A percentile compares a stretch with the other conserved stretches of the same genome.
Evolutionary conservation across 92 coral and sea anemone species (phyloP).

Genomic region (Paragorgia papillata): DNA sequence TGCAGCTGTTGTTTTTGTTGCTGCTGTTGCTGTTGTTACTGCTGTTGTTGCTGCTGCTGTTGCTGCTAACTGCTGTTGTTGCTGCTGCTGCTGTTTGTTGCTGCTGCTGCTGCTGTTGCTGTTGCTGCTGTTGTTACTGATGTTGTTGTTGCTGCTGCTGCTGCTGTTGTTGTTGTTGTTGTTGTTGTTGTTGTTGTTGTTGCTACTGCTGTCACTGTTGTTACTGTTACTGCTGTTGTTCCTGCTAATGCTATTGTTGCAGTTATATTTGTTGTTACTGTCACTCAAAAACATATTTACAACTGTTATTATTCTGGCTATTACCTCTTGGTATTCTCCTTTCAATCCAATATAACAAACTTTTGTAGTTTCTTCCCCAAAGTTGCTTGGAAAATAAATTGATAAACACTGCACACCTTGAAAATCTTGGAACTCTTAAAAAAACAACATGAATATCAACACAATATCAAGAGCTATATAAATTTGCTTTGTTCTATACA

Average conservation of each 20-base stretch:
- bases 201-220: neutral
- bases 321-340: slow-evolving; percentile 83
- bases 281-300: neutral
- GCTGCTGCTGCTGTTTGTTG: neutral
- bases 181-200: neutral
- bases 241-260: neutral
- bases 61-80: neutral
- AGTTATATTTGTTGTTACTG: neutral
- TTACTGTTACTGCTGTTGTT: neutral
- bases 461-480: too few species aligned
- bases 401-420: slow-evolving; percentile 89
- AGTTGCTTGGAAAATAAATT: slow-evolving; percentile 85
- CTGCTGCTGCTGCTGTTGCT: too few species aligned
- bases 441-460: neutral
- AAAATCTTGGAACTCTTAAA: slow-evolving; percentile 74
- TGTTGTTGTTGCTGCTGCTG: too few species aligned
- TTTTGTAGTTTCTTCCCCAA: slow-evolving; percentile 93
- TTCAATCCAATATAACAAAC: slow-evolving; percentile 86
- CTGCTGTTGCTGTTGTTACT: neutral
- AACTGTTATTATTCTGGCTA: neutral
- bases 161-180: neutral
- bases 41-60: neutral
- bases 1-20: neutral
- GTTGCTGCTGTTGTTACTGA: too few species aligned
- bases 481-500: neutral